These are phyloP conservation scores for Limnothrissa miodon DNA, from an alignment of 2,113 vertebrate genomes.

Conservation along the genomic window DNA sequence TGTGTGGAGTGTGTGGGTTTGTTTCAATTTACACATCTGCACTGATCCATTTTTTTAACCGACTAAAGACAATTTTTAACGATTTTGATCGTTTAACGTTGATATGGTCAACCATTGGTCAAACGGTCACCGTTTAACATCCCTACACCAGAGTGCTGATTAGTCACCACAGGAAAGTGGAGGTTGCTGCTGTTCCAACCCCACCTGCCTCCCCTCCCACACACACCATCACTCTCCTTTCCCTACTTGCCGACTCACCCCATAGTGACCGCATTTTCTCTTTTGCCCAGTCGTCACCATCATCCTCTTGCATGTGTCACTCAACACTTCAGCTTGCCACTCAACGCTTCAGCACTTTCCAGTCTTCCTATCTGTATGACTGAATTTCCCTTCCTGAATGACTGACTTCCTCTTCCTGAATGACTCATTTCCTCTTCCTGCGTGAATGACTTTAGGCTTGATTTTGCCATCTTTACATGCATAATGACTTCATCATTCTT, in stretches of 20 bases:
- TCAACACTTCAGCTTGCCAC: neutral
- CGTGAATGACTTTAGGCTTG: too few relatives aligned
- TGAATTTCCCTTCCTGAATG: neutral
- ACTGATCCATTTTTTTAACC: too few relatives aligned
- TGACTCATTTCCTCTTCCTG: neutral
- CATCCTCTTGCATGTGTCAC: neutral
- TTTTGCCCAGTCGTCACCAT: neutral
- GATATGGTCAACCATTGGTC: too few relatives aligned
- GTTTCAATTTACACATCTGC: too few relatives aligned
- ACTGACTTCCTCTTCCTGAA: too few relatives aligned
- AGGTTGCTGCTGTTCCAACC: neutral
- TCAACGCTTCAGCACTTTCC: neutral
- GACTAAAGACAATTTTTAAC: too few relatives aligned
- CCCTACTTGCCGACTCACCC: neutral
- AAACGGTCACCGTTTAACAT: too few relatives aligned
- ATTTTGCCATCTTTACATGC: too few relatives aligned
- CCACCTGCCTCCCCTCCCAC: neutral
- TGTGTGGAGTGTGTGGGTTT: too few relatives aligned
- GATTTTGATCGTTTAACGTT: too few relatives aligned
- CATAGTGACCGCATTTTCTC: neutral
- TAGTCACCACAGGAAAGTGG: constrained; percentile 19
- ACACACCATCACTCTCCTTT: neutral
- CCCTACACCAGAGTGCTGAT: too few relatives aligned
- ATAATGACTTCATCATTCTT: too few relatives aligned
- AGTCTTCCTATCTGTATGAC: neutral